Conservation (phyloP, 2,797 vertebrate genomes). For the Oreochromis grahami region DNA sequence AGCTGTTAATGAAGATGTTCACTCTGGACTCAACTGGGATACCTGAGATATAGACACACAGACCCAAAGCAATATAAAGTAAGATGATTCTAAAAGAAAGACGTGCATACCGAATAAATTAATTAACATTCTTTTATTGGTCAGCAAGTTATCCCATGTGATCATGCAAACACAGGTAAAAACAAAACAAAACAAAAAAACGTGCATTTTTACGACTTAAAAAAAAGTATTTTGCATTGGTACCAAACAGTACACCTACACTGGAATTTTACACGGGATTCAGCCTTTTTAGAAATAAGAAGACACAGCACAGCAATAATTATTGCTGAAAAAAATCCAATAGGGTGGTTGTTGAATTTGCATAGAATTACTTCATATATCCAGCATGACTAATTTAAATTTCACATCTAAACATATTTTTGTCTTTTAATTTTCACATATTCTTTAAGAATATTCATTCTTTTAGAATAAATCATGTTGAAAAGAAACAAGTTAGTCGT, state of each 20-base stretch:
- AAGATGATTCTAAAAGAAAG: not conserved
- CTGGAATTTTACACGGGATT: not conserved
- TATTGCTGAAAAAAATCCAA: no score
- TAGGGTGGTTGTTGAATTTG: no score
- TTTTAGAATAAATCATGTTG: no score
- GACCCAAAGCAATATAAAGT: not conserved
- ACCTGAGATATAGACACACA: constrained; percentile 68
- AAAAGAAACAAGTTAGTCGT: no score
- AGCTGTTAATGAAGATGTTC: constrained; percentile 98
- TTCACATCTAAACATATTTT: no score
- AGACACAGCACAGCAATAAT: not conserved
- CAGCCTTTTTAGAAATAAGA: not conserved
- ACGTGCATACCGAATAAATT: not conserved
- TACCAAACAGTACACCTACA: not conserved
- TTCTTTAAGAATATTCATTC: no score
- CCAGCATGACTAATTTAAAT: no score
- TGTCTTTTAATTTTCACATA: no score
- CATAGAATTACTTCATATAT: no score
- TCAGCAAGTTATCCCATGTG: not conserved
- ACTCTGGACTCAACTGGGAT: constrained; percentile 94
- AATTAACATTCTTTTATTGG: not conserved
- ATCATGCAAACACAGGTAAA: not conserved
- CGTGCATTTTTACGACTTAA: not conserved
- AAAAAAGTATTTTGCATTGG: not conserved
- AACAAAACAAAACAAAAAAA: not conserved